phyloP scores from a whole-genome alignment of 2,113 vertebrate species.

The Climacteris rufus region DNA sequence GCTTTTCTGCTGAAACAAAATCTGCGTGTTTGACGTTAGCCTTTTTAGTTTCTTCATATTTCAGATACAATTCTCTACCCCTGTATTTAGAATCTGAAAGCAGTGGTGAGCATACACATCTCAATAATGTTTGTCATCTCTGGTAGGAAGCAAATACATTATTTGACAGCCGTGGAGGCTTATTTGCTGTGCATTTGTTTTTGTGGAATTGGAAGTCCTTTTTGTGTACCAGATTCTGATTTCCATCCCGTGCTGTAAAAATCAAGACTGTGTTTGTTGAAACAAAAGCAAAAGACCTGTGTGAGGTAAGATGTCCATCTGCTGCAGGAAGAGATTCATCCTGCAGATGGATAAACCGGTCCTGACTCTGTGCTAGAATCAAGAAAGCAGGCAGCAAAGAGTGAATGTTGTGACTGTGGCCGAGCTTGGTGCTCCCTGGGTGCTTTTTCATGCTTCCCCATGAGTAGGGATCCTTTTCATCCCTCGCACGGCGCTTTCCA shows the following conservation, averaged over 20 bases:
- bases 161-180: not conserved
- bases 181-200: not conserved
- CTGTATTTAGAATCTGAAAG: not conserved
- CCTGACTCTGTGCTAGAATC: not conserved
- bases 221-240: not conserved
- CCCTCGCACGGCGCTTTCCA: fast-evolving
- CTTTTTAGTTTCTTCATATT: not conserved
- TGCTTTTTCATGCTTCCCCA: not conserved
- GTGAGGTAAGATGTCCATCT: not conserved
- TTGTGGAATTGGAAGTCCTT: not conserved
- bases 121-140: not conserved
- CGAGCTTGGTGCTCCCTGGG: not conserved
- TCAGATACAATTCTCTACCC: not conserved
- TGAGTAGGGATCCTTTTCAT: not conserved
- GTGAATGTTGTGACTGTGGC: not conserved
- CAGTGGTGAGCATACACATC: not conserved
- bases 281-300: not conserved
- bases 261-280: not conserved
- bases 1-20: not conserved
- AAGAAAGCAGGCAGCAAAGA: not conserved
- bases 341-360: not conserved
- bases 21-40: not conserved
- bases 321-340: not conserved
- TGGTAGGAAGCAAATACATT: not conserved
- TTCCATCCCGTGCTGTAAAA: not conserved